phyloP scores from a whole-genome alignment of 2,888 invertebrate species.

The Pammene aurita region DNA sequence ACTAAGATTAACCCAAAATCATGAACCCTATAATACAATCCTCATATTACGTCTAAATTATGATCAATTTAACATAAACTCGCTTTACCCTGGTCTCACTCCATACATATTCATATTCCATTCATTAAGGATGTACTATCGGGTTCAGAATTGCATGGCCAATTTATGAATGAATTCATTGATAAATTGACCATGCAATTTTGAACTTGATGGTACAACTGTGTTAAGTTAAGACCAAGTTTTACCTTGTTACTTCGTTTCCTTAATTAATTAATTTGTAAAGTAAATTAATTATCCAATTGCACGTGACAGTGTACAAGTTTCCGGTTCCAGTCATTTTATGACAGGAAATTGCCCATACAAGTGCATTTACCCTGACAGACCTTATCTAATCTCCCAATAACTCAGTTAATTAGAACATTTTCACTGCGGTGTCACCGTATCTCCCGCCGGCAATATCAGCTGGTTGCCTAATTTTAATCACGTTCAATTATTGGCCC shows the following conservation, averaged over 20 bases:
- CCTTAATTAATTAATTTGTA: slow-evolving; percentile 15
- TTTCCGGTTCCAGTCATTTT: slow-evolving; percentile 1
- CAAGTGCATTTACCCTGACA: too few relatives aligned
- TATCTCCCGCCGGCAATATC: too few relatives aligned
- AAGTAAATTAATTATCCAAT: slow-evolving; percentile 27
- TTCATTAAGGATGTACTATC: slow-evolving; percentile 19
- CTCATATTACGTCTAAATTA: slow-evolving; percentile 1
- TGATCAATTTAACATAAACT: slow-evolving; percentile 15
- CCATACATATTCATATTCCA: slow-evolving; percentile 31
- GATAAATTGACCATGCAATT: too few relatives aligned
- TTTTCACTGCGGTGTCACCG: too few relatives aligned
- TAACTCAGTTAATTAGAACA: too few relatives aligned
- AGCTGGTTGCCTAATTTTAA: not conserved
- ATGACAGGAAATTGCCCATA: too few relatives aligned
- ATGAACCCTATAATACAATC: not conserved
- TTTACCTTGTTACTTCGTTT: slow-evolving; percentile 18
- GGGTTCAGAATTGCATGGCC: too few relatives aligned
- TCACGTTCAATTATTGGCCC: not conserved
- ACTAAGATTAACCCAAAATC: not conserved
- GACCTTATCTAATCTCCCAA: too few relatives aligned
- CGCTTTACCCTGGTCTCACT: not conserved
- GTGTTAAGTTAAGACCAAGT: slow-evolving; percentile 23
- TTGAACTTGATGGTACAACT: too few relatives aligned
- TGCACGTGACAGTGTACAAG: slow-evolving; percentile 11
- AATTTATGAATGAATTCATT: too few relatives aligned